These are phyloP conservation scores for Acanthosoma haemorrhoidale DNA, from an alignment of 2,888 invertebrate genomes.

Conservation along the genomic window DNA sequence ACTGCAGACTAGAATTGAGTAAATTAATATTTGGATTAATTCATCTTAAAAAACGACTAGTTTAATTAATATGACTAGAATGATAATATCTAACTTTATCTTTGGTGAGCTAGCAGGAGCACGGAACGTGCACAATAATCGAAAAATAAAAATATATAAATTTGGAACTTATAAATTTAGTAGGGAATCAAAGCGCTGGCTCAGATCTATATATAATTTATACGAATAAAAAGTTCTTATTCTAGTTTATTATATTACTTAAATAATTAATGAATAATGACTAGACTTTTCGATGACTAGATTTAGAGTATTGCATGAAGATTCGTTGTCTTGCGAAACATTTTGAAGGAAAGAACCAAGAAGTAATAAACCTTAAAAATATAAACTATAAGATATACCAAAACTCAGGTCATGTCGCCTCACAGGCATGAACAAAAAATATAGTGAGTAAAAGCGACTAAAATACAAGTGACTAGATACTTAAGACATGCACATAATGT, in stretches of 20 bases:
- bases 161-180: neutral
- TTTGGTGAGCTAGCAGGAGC: conserved; percentile 38
- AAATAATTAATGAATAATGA: conserved; percentile 10
- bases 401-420: conserved; percentile 12
- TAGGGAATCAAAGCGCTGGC: neutral
- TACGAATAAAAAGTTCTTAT: conserved; percentile 1
- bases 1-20: conserved; percentile 2
- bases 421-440: neutral
- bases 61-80: conserved; percentile 13
- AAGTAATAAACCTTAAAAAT: conserved; percentile 26
- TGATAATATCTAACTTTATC: conserved; percentile 28
- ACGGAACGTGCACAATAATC: conserved; percentile 30
- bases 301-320: conserved; percentile 18
- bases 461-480: conserved; percentile 24
- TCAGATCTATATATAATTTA: neutral
- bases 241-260: neutral
- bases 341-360: conserved; percentile 14
- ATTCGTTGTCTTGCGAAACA: conserved; percentile 29
- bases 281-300: conserved; percentile 31
- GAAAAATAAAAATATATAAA: neutral
- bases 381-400: conserved; percentile 7
- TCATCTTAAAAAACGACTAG: conserved; percentile 11
- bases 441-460: conserved; percentile 19
- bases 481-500: conserved; percentile 29
- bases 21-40: neutral